phyloP scores from a whole-genome alignment of 2,888 invertebrate species.

The Oscheius sp. region DNA sequence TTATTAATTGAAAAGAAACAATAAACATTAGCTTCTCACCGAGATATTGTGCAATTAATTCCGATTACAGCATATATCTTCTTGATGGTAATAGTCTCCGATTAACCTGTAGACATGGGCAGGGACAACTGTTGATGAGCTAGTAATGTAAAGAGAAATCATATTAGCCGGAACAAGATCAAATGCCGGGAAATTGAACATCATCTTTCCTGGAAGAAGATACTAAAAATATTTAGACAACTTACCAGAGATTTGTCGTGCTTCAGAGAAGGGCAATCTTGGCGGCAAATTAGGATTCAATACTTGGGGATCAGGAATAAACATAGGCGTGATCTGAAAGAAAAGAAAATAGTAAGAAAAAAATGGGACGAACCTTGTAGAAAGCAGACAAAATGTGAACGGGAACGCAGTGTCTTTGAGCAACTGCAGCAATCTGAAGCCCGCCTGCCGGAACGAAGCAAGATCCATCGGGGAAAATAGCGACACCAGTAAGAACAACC shows the following conservation, averaged over 20 bases:
- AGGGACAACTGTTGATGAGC: conserved; percentile 52
- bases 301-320: conserved; percentile 38
- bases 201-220: conserved; percentile 31
- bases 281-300: conserved; percentile 31
- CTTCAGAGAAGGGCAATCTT: conserved; percentile 21
- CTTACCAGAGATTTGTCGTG: conserved; percentile 30
- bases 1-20: too few relatives aligned
- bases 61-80: conserved; percentile 27
- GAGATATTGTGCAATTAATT: too few relatives aligned
- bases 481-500: conserved; percentile 57
- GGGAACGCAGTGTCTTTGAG: conserved; percentile 61
- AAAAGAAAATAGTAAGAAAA: background rate
- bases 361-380: conserved; percentile 54
- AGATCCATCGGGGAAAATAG: conserved; percentile 64
- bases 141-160: conserved; percentile 57
- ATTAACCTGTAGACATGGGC: conserved; percentile 55
- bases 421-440: conserved; percentile 57
- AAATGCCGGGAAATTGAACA: conserved; percentile 59
- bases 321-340: conserved; percentile 39
- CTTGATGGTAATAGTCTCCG: conserved; percentile 60
- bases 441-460: conserved; percentile 61
- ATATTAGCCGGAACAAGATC: conserved; percentile 56
- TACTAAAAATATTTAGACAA: background rate
- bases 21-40: too few relatives aligned
- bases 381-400: conserved; percentile 60